Evolutionary conservation across 2,113 vertebrate genomes (phyloP).

Genomic region (Mastomys natalensis): DNA sequence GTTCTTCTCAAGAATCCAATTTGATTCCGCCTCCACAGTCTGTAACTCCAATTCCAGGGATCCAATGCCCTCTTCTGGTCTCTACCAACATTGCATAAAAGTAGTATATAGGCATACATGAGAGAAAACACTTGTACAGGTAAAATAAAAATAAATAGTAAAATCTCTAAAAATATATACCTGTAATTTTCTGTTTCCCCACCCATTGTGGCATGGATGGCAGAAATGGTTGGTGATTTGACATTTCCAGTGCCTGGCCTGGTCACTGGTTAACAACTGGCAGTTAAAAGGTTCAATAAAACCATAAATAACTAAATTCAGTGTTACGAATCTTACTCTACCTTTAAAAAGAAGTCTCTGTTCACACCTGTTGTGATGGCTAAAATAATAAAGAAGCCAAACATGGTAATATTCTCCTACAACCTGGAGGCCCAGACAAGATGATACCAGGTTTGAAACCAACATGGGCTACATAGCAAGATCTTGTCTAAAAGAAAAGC

Average conservation of each 20-base stretch:
- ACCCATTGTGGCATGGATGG: background rate
- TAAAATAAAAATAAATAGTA: background rate
- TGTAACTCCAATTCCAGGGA: background rate
- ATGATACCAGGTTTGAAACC: background rate
- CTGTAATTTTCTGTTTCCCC: conserved; percentile 3
- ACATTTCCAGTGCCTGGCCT: background rate
- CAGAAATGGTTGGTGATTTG: background rate
- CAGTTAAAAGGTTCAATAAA: conserved; percentile 29
- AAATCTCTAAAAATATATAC: background rate
- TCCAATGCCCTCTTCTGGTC: too few relatives aligned
- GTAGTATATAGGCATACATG: too few relatives aligned
- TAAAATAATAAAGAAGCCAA: conserved; percentile 6
- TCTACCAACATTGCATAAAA: background rate
- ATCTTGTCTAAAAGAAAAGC: background rate
- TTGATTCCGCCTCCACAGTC: background rate
- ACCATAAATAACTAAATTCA: background rate
- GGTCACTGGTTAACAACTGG: background rate
- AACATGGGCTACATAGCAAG: background rate
- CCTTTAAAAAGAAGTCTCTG: background rate
- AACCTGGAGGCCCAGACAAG: background rate
- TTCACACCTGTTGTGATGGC: background rate
- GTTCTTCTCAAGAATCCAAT: background rate
- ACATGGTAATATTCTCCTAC: background rate
- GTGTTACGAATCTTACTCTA: background rate
- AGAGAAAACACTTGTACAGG: background rate